Evolutionary conservation across 2,113 vertebrate species (phyloP), one percentile per base, ranked within the genome.

Genomic region (Bothrops jararaca): DNA sequence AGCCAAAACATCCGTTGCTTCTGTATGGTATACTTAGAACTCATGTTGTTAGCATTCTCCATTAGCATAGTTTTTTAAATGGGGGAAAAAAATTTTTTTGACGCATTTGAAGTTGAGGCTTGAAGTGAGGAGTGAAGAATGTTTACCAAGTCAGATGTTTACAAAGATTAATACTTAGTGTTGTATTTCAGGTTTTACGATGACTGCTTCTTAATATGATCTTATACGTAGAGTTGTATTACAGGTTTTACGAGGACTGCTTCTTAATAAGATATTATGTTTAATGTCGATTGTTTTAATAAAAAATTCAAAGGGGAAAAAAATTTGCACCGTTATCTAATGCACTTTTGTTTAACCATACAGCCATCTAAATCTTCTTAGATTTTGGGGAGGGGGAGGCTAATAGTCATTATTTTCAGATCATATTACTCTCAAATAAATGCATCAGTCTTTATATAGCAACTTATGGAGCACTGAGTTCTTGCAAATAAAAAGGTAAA

Each of bases 331-430:
- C 26, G 13, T 24, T 5, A 8, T n/a, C 10, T 39, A 88, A 52
- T 52, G 11, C 22, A 39, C 11, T 64, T 39, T 29, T 22, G 23
- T 42, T 90, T 64, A 85, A 86, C 88, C n/a, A 45, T 48, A 90
- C 9, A 13, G 45, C 69, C 56, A 18, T 15, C 92, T 58, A 88
- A 89, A 85, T 22, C 39, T 74, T 89, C 9, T 90, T 52, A 87
- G 60, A 2, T 42, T 11, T 24, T 50, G 64, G n/a, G 0, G 0
- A n/a, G 29, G 0, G 29, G 4, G 26, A 69, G 90, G 23, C 0
- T 54, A 88, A 5, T 13, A 64, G 45, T 23, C 80, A 64, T 52
- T 86, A 50, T 91, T 88, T 60, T 90, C 24, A 45, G 4, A 3
- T 87, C 1, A 0, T 45, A 39, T 45, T 90, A 34, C 22, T 39